A percentile compares a stretch with the other conserved stretches of the same genome.
phyloP scores from a whole-genome alignment of 2,113 vertebrate genomes.

The Artemisiospiza belli region DNA sequence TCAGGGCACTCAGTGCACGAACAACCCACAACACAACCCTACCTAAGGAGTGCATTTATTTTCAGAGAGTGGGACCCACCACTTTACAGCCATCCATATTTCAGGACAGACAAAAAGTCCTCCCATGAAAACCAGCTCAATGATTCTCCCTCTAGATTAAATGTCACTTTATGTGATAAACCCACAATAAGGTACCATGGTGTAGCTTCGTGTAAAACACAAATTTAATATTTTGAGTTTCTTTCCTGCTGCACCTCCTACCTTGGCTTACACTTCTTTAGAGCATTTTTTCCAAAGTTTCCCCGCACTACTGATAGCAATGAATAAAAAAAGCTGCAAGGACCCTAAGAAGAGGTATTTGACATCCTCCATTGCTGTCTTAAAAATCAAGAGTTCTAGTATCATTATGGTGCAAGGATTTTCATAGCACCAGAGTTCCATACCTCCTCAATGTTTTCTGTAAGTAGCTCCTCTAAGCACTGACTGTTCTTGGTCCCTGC shows the following conservation, averaged over 20 bases:
- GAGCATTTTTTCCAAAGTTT: neutral
- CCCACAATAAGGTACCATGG: neutral
- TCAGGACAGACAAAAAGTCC: neutral
- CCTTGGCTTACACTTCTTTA: neutral
- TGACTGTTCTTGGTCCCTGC: no score
- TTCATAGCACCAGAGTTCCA: no score
- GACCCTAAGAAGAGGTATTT: neutral
- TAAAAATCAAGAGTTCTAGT: no score
- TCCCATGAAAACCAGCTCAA: neutral
- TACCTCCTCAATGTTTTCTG: no score
- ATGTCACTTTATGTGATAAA: neutral
- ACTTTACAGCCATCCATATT: neutral
- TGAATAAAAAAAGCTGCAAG: neutral
- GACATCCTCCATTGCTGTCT: neutral
- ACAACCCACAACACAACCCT: neutral
- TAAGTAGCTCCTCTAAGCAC: no score
- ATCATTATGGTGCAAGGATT: no score
- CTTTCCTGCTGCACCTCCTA: neutral
- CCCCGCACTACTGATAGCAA: neutral
- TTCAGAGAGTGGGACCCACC: neutral
- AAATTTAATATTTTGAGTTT: neutral
- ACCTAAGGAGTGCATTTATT: neutral
- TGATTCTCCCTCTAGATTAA: neutral
- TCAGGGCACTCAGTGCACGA: neutral
- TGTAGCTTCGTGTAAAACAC: neutral